phyloP scores from a whole-genome alignment of 1,140 invertebrate genomes.

The Dolichoris vasculosae region DNA sequence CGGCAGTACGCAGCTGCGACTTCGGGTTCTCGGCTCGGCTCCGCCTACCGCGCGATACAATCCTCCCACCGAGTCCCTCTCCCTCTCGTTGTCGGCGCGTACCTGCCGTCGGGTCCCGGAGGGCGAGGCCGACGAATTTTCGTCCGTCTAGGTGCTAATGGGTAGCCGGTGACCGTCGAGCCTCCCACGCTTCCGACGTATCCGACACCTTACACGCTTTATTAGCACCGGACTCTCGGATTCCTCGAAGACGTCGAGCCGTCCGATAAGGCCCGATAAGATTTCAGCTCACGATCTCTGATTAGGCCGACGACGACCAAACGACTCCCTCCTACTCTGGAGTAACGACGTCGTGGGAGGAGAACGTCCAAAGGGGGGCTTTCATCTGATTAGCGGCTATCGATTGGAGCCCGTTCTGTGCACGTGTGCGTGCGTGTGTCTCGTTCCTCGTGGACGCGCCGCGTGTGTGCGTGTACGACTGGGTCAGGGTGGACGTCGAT shows the following conservation, averaged over 20 bases:
- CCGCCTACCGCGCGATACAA: conserved; percentile 43
- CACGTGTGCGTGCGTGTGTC: background rate
- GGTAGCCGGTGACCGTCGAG: background rate
- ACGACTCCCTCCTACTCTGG: background rate
- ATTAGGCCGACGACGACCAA: conserved; percentile 30
- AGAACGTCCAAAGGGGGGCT: background rate
- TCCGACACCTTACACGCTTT: background rate
- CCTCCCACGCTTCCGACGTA: background rate
- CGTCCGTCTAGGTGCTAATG: background rate
- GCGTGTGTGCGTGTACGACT: conserved; percentile 49
- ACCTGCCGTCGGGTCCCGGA: background rate
- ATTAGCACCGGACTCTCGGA: background rate
- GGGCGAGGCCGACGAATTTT: background rate
- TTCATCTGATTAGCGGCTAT: conserved; percentile 52
- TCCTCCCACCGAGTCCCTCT: conserved; percentile 10
- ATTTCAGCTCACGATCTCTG: conserved; percentile 51
- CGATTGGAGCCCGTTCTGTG: conserved; percentile 49
- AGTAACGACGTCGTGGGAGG: background rate
- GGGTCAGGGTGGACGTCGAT: conserved; percentile 61
- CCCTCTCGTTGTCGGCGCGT: background rate
- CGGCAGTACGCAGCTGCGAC: conserved; percentile 17
- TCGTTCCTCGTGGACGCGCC: background rate
- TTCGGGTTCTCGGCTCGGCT: background rate
- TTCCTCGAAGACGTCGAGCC: background rate
- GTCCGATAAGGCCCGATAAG: conserved; percentile 37